A percentile compares a stretch with the other conserved stretches of the same genome.
Conservation (phyloP, 2,888 invertebrate genomes). For the Eumerus sabulonum region DNA sequence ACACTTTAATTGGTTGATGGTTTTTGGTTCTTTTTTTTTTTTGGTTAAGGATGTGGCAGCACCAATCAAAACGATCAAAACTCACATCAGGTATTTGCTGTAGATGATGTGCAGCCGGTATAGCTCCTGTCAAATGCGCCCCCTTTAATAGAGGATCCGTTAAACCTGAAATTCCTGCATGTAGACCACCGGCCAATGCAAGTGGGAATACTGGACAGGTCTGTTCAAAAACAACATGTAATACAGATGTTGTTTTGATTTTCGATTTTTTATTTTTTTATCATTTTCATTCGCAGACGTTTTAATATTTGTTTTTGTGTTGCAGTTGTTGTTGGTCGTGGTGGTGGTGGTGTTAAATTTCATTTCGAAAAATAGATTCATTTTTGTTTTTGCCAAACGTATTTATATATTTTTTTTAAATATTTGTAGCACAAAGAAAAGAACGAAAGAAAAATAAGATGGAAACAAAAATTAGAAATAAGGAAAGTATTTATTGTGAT, state of each 20-base stretch:
- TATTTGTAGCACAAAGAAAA: slow-evolving; percentile 69
- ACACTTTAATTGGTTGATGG: no score
- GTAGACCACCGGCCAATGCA: slow-evolving; percentile 79
- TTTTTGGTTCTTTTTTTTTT: slow-evolving; percentile 19
- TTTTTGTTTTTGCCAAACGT: slow-evolving; percentile 40
- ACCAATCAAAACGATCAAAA: slow-evolving; percentile 77
- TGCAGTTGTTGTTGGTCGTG: slow-evolving; percentile 35
- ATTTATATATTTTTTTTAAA: slow-evolving; percentile 50
- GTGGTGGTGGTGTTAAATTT: slow-evolving; percentile 47
- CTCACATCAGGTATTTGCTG: slow-evolving; percentile 80
- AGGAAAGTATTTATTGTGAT: slow-evolving; percentile 56
- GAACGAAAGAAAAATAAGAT: slow-evolving; percentile 68
- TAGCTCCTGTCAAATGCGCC: slow-evolving; percentile 79
- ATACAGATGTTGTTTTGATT: slow-evolving; percentile 47
- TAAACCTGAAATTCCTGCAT: slow-evolving; percentile 79
- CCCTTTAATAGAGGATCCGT: slow-evolving; percentile 80
- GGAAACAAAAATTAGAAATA: slow-evolving; percentile 68
- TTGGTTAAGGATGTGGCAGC: slow-evolving; percentile 70
- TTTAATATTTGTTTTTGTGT: slow-evolving; percentile 36
- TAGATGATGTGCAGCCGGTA: slow-evolving; percentile 79
- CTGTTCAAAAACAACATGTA: slow-evolving; percentile 63
- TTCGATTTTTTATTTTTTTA: slow-evolving; percentile 30
- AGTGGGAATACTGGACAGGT: slow-evolving; percentile 80
- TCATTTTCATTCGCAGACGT: slow-evolving; percentile 64
- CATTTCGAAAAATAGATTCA: slow-evolving; percentile 22